Base-by-base conservation (phyloP, 2,113 vertebrate genomes). In the Eonycteris spelaea region DNA sequence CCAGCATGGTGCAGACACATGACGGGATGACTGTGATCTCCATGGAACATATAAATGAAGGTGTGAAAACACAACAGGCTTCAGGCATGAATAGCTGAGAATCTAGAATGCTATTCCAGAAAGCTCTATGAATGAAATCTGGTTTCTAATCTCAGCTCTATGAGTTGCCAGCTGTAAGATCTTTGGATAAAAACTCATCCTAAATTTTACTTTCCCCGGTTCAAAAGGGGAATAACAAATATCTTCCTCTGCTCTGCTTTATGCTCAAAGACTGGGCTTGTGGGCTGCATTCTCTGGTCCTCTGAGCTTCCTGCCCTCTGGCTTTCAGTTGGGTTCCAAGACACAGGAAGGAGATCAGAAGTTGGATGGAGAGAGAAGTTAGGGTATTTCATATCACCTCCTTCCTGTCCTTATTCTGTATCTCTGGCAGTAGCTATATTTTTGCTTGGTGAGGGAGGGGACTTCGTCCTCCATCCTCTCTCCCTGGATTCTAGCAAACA, bases 1-100 rank as follows among this genome's bases (percentile, higher is more conserved):
- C 16, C 22, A 30, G 63, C 22, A 35, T 4, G 11, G 26, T 7
- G 6, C 28, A 9, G 21, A 28, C 28, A 35, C 2, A 0, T 2
- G 2, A 13, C 1, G 3, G 38, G 21, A 73, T 65, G 71, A 35
- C n/a, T 16, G 18, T 40, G 45, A 43, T 11, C 13, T 43, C 28
- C 61, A 61, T 0, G 8, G 61, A 86, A 68, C 55, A 68, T 0
- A 1, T 5, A 51, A 40, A 67, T 15, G 61, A 45, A 68, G 28
- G 4, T 6, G 35, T 28, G 30, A 45, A 40, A 70, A 57, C 53
- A 40, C 24, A 75, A 61, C 1, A 63, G 67, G 33, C 21, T 53
- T 18, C 4, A 7, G n/a, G 40, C 15, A 22, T 2, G 24, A 26
- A 61, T 48, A 38, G 24, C 55, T 68, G 40, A 83, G 90, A 63